Evolutionary conservation across 1,140 invertebrate genomes (phyloP).

Genomic region (Sminthurides bifidus): DNA sequence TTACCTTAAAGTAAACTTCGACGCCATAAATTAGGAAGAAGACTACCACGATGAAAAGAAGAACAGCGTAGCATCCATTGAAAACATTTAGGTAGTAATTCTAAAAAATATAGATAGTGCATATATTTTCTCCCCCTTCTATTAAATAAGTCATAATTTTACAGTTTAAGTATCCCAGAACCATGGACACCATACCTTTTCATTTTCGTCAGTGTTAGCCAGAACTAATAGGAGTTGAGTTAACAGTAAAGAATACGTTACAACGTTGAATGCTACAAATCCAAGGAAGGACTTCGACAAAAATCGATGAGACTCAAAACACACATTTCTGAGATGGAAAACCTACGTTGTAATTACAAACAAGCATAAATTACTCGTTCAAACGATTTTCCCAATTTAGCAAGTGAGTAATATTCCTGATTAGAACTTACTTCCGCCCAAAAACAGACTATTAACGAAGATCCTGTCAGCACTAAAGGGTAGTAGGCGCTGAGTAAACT

Average conservation of each 20-base stretch:
- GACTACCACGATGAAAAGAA: constrained; percentile 78
- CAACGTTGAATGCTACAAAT: constrained; percentile 78
- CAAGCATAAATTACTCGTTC: constrained; percentile 1
- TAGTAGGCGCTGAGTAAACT: constrained; percentile 81
- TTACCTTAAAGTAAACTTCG: constrained; percentile 87
- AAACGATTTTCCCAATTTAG: not conserved
- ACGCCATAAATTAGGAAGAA: constrained; percentile 92
- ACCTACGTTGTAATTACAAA: constrained; percentile 48
- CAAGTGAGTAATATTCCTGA: not conserved
- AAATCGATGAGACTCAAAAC: constrained; percentile 75
- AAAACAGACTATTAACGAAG: constrained; percentile 83
- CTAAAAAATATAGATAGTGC: constrained; percentile 39
- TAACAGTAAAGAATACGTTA: constrained; percentile 71
- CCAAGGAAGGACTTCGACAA: constrained; percentile 86
- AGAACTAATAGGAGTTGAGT: constrained; percentile 53
- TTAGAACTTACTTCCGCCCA: constrained; percentile 69
- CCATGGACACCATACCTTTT: constrained; percentile 42
- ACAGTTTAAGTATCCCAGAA: not conserved
- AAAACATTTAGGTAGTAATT: constrained; percentile 70
- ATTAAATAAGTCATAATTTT: not conserved
- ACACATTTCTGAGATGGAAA: constrained; percentile 77
- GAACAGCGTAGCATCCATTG: constrained; percentile 79
- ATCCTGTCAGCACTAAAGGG: constrained; percentile 73
- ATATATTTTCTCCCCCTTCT: not conserved
- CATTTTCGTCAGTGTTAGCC: constrained; percentile 48